Base-by-base conservation (phyloP, 2,888 invertebrate species). In the Oscheius sp. region DNA sequence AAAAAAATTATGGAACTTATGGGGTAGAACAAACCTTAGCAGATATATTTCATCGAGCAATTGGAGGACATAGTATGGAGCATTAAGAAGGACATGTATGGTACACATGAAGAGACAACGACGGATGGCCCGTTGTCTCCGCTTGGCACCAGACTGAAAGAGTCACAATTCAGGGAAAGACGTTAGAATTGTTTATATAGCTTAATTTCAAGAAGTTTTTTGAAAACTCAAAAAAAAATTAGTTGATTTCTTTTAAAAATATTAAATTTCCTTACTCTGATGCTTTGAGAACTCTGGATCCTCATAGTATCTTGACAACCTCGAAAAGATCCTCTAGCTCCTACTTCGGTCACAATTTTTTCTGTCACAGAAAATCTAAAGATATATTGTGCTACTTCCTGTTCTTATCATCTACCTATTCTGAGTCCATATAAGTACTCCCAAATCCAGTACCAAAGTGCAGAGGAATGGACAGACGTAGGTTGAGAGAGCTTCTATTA, bases 61-160 rank as follows among this genome's bases (percentile, higher is more conserved):
- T 51, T 81, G 81, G 3, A 82, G 71, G 4, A 79, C 71, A 68
- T 82, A 80, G 51, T 82, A 76, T 14, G 82, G 82, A 17, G 78
- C 74, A 59, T 82, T 82, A 6, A 82, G 74, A 8, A 77, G 64
- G 6, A 80, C 75, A 62, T 82, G 82, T 8, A 74, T 72, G 0
- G 82, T 81, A 5, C 80, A 80, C 78, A 82, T 77, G 36, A 77
- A 64, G 3, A 82, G 68, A 67, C 82, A 82, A 30, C 81, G 49
- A 14, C 79, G 67, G 24, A 82, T 78, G n/a, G 82, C 82, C 32
- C 71, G 57, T 24, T 77, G 77, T 1, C 82, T 72, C 26, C 77
- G 56, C 24, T 70, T 59, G 36, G 66, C 66, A 1, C 69, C 36
- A 14, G 69, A 65, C 69, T 69, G 65, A 56, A 69, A 61, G 3